Base-by-base conservation (phyloP, 2,888 invertebrate species). In the Spodoptera picta region DNA sequence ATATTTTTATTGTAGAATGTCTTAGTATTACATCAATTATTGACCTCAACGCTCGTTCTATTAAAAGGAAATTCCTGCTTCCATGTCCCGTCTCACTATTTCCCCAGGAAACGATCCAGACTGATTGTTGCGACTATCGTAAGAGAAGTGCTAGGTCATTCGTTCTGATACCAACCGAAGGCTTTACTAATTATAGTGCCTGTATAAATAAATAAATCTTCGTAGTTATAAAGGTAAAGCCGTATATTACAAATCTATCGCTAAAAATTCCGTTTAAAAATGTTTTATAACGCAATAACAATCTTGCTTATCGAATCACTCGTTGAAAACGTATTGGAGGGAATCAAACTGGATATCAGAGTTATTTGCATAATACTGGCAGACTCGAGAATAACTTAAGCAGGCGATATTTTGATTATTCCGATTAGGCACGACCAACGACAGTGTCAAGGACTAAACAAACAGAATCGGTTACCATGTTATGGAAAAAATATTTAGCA, bases 361-460 rank as follows among this genome's bases (percentile, higher is more conserved):
- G 1, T 12, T 11, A 57, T 53, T 53, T 59, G 27, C 59, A 59
- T 70, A 64, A 54, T n/a, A 31, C 4, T 19, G 19, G 23, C 6
- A 23, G 19, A 24, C 50, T 6, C 9, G 36, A 36, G 44, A 64
- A 48, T 45, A 42, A 56, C 4, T 36, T 53, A 27, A 2, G 9
- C 42, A 7, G 31, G n/a, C 6, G 44, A 59, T 65, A 31, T 24
- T 54, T 51, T 54, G n/a, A 24, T 55, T 24, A 51, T 60, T 44
- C 43, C 11, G 9, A 27, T 46, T 46, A 52, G 11, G 36, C 36
- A 36, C 11, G 14, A 5, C 7, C 12, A 6, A 4, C 24, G 14
- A 43, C 65, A 61, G 58, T 62, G 69, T 76, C 79, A 74, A 76
- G 62, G 74, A 50, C 64, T 43, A 27, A 31, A 12, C 24, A 36